These are phyloP conservation scores for Drosophila pachea DNA, from an alignment of 1,140 invertebrate genomes.

Conservation along the genomic window DNA sequence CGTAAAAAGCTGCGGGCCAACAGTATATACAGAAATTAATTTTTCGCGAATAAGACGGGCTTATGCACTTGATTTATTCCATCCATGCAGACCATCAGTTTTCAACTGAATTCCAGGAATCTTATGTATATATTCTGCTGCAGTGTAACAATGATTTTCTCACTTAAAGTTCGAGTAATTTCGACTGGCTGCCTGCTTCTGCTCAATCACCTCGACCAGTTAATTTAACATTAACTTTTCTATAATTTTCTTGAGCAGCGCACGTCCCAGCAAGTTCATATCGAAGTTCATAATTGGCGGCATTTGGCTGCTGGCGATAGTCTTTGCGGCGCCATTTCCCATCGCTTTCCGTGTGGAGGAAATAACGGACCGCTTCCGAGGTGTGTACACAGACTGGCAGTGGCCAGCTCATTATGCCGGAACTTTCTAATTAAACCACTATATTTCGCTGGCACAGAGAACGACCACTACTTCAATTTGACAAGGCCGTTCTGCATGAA, in stretches of 20 bases:
- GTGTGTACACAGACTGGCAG: conserved; percentile 40
- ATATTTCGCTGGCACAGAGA: conserved; percentile 42
- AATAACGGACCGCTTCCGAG: conserved; percentile 66
- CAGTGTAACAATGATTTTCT: too few species aligned
- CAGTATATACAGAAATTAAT: too few species aligned
- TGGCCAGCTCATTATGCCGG: background rate
- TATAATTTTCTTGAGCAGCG: conserved; percentile 77
- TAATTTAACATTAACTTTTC: too few species aligned
- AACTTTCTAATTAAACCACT: background rate
- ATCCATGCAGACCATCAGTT: too few species aligned
- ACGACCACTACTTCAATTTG: conserved; percentile 62
- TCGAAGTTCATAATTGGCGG: conserved; percentile 85
- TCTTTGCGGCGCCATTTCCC: conserved; percentile 84
- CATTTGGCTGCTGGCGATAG: conserved; percentile 84
- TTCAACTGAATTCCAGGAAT: too few species aligned
- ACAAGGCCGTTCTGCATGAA: conserved; percentile 82
- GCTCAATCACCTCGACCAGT: too few species aligned
- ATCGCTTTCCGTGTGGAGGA: conserved; percentile 82
- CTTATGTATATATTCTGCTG: too few species aligned
- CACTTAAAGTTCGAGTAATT: too few species aligned
- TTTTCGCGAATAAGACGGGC: too few species aligned
- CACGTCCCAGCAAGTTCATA: conserved; percentile 84
- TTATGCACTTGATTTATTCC: too few species aligned
- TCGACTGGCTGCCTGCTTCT: too few species aligned
- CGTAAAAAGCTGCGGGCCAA: too few species aligned